Evolutionary conservation across 23 tunicate genomes (phyloP), one percentile per base, ranked within the genome.

Genomic region (Botrylloides violaceus): DNA sequence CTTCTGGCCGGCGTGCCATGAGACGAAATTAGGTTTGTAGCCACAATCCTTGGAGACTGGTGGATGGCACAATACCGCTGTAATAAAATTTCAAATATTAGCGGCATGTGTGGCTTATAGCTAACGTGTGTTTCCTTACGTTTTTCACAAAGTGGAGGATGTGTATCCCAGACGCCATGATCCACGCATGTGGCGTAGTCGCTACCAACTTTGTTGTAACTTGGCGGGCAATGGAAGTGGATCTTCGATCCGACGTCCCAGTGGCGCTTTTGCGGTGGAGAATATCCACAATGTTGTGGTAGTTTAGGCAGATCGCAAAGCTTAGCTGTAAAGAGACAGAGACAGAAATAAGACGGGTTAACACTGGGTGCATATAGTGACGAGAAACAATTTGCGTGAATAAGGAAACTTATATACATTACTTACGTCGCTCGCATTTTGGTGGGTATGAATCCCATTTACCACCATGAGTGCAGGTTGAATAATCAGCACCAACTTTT

Each of bases 1-100:
- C 37, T 68, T 68, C 7, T 68, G 74, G 21, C 74, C 74, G 2
- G 37, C 32, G 28, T 68, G 26, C 74, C 74, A 68, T 1, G 74
- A 38, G 15, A 15, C 49, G 37, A 32, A 68, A 20, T 36, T n/a
- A 23, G 64, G 74, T 0, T 35, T 32, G 57, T 68, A 68, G 28
- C 29, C 18, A 7, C 74, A 35, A 26, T 43, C 36, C 24, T 68
- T 18, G 0, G 74, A 43, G 56, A 68, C 37, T 1, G 74, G 74
- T 19, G 30, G 49, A 25, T 18, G 29, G 47, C 74, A 68, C 38
- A 68, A 22, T 12, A 26, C 37, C 4, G 74, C 74, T 68, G 74
- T 19, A 22, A 2, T 27, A 32, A 21, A 47, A 18, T 12, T 47
- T 47, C 18, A 47, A 47, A 47, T 12, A 47, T 12, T 47, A 12